Conservation (phyloP, 2,797 vertebrate species). For the Sciaenops ocellatus region DNA sequence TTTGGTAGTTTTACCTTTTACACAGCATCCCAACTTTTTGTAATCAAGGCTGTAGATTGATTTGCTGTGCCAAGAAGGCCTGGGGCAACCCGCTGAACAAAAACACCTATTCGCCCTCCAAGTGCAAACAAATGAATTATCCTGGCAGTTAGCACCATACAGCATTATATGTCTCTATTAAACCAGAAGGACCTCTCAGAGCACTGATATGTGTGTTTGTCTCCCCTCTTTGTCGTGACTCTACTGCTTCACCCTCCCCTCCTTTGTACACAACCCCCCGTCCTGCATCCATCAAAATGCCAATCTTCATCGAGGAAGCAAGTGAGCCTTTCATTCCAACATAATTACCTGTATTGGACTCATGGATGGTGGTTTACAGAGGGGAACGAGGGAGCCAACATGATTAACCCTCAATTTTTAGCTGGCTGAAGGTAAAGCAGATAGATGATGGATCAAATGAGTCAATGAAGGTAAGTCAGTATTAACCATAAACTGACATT, state of each 20-base stretch:
- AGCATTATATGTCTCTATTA: constrained; percentile 52
- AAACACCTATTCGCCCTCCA: constrained; percentile 50
- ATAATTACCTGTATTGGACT: constrained; percentile 76
- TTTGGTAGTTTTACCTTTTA: too few relatives aligned
- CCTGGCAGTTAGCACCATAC: constrained; percentile 39
- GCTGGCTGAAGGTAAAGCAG: constrained; percentile 37
- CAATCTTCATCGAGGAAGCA: constrained; percentile 77
- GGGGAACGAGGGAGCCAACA: constrained; percentile 28
- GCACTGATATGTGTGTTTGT: constrained; percentile 10
- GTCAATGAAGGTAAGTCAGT: constrained; percentile 30
- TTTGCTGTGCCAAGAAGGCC: constrained; percentile 41
- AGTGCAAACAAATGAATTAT: constrained; percentile 61
- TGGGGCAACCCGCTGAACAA: constrained; percentile 44
- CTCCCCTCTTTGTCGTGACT: constrained; percentile 46
- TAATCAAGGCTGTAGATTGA: constrained; percentile 35
- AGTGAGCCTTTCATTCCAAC: constrained; percentile 67
- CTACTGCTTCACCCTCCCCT: constrained; percentile 31
- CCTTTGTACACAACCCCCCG: neutral
- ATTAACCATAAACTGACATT: constrained; percentile 31
- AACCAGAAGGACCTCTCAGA: constrained; percentile 31
- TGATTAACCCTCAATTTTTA: constrained; percentile 57
- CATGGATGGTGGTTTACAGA: constrained; percentile 47
- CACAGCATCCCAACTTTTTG: too few relatives aligned
- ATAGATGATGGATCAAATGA: constrained; percentile 37
- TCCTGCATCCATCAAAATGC: constrained; percentile 73